Conservation (phyloP, 2,888 invertebrate species). For the Amiota mariae region DNA sequence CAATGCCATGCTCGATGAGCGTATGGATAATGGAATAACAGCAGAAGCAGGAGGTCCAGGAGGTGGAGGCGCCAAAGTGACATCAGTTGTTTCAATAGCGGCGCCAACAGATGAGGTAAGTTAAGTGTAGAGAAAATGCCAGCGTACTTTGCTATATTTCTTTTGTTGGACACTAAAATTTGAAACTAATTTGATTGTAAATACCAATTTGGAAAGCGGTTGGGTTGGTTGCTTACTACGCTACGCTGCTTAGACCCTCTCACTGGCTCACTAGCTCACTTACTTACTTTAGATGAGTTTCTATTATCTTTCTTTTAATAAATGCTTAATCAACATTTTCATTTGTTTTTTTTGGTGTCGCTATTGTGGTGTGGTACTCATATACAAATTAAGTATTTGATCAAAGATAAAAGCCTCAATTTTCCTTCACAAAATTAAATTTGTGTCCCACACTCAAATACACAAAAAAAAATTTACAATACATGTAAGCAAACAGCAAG, state of each 20-base stretch:
- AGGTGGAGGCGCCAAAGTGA: background rate
- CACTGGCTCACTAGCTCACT: background rate
- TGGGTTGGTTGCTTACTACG: no score
- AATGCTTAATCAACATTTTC: slow-evolving; percentile 49
- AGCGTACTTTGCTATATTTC: background rate
- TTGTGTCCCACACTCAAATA: slow-evolving; percentile 22
- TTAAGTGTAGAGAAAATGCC: slow-evolving; percentile 19
- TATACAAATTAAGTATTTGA: slow-evolving; percentile 38
- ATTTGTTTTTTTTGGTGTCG: slow-evolving; percentile 1
- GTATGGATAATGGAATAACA: background rate
- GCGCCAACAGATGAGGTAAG: slow-evolving; percentile 58
- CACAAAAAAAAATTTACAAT: background rate
- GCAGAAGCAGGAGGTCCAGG: slow-evolving; percentile 22
- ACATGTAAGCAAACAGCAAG: no score
- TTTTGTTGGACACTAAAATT: slow-evolving; percentile 36
- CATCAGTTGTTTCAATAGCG: background rate
- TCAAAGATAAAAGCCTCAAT: slow-evolving; percentile 49
- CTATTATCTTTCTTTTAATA: slow-evolving; percentile 48
- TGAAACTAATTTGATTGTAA: slow-evolving; percentile 49
- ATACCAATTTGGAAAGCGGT: slow-evolving; percentile 31
- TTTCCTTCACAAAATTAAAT: slow-evolving; percentile 48
- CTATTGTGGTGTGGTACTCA: background rate
- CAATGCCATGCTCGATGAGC: slow-evolving; percentile 29
- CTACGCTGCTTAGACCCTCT: no score
- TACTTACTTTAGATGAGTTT: background rate